These are phyloP conservation scores for Pocillopora damicornis DNA, from an alignment of 64 coral and sea anemone genomes.

Conservation along the genomic window DNA sequence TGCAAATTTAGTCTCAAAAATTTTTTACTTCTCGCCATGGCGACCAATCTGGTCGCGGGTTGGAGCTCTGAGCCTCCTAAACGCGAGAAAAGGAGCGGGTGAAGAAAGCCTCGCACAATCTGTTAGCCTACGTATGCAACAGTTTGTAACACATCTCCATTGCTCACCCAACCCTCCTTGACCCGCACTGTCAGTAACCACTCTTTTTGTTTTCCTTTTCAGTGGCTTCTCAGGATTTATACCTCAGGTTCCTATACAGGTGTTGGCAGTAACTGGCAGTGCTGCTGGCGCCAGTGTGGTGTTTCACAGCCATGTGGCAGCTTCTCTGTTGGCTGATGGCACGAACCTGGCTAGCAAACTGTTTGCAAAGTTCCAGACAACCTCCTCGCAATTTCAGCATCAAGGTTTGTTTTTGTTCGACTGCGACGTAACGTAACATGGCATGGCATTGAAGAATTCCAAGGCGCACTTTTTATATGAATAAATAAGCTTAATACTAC, in stretches of 20 bases:
- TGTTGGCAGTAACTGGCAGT: constrained; percentile 89
- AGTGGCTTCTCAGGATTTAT: constrained; percentile 94
- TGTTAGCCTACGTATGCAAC: too few species aligned
- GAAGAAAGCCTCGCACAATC: too few species aligned
- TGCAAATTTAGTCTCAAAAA: too few species aligned
- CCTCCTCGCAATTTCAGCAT: constrained; percentile 86
- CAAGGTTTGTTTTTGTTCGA: constrained; percentile 61
- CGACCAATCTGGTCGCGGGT: too few species aligned
- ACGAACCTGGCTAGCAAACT: constrained; percentile 95
- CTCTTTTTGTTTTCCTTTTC: constrained; percentile 10
- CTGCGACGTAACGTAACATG: neutral
- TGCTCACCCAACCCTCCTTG: too few species aligned
- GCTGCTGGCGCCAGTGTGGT: constrained; percentile 96
- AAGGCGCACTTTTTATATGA: too few species aligned
- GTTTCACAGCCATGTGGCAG: constrained; percentile 93
- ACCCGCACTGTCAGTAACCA: neutral
- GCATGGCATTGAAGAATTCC: too few species aligned
- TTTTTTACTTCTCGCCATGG: too few species aligned
- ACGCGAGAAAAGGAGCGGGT: too few species aligned
- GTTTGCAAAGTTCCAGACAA: constrained; percentile 97
- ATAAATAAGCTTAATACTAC: too few species aligned
- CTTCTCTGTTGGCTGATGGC: constrained; percentile 86
- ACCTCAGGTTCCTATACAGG: constrained; percentile 91
- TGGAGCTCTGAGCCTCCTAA: too few species aligned
- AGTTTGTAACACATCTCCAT: neutral